These are phyloP conservation scores for Phrixothrix hirtus DNA, from an alignment of 2,888 invertebrate species.

Conservation along the genomic window DNA sequence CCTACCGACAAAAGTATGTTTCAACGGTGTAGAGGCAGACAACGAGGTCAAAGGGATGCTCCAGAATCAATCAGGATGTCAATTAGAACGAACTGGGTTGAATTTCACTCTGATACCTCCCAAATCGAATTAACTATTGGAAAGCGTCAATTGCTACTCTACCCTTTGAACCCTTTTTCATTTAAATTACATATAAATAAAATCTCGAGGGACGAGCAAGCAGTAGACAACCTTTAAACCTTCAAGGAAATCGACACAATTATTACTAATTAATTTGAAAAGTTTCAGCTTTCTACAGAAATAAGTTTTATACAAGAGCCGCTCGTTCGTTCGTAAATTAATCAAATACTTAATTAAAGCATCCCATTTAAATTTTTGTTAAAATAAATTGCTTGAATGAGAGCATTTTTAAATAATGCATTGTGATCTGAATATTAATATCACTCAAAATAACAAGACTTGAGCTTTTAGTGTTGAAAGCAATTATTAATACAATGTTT, in stretches of 20 bases:
- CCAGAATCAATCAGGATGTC: slow-evolving; percentile 50
- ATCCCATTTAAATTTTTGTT: slow-evolving; percentile 26
- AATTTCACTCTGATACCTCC: slow-evolving; percentile 40
- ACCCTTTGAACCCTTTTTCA: slow-evolving; percentile 38
- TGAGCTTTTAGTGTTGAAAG: background rate
- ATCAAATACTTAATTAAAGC: slow-evolving; percentile 30
- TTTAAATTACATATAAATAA: slow-evolving; percentile 9
- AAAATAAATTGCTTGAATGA: slow-evolving; percentile 12
- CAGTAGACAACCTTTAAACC: background rate
- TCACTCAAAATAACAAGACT: background rate
- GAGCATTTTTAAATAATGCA: slow-evolving; percentile 18
- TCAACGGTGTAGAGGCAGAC: slow-evolving; percentile 18
- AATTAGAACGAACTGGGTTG: slow-evolving; percentile 44
- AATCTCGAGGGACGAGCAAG: background rate
- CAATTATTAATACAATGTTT: background rate
- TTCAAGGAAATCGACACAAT: background rate
- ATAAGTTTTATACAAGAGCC: slow-evolving; percentile 16
- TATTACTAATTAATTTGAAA: slow-evolving; percentile 2
- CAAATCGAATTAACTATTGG: slow-evolving; percentile 44
- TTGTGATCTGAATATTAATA: slow-evolving; percentile 25
- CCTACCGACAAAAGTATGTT: background rate
- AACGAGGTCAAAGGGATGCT: slow-evolving; percentile 41
- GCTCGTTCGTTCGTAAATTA: slow-evolving; percentile 27
- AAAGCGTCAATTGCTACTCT: slow-evolving; percentile 38
- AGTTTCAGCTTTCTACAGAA: slow-evolving; percentile 17